phyloP scores from a whole-genome alignment of 2,113 vertebrate genomes.

The Galbula dea region DNA sequence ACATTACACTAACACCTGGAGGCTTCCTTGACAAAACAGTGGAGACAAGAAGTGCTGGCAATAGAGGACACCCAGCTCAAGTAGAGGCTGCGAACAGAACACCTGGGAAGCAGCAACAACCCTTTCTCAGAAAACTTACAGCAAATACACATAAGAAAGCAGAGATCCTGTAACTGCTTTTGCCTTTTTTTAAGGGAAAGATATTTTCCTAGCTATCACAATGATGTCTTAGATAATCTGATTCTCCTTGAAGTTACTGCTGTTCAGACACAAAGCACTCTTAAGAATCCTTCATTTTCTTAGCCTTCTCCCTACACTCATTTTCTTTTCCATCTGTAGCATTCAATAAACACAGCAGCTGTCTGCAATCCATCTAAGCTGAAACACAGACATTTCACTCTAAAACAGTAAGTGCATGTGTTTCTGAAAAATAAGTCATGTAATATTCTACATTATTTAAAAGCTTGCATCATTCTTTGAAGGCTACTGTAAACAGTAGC shows the following conservation, averaged over 20 bases:
- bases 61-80: not conserved
- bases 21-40: not conserved
- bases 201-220: not conserved
- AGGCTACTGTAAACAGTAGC: slow-evolving; percentile 61
- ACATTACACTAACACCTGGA: not conserved
- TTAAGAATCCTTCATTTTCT: not conserved
- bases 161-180: not conserved
- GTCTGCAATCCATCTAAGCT: slow-evolving; percentile 40
- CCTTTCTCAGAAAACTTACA: not conserved
- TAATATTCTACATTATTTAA: slow-evolving; percentile 56
- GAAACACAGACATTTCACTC: slow-evolving; percentile 32
- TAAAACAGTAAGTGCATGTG: slow-evolving; percentile 10
- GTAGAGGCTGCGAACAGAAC: not conserved
- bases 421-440: slow-evolving; percentile 41
- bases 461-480: slow-evolving; percentile 58
- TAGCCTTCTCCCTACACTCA: not conserved
- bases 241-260: not conserved
- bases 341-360: slow-evolving; percentile 33
- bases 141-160: not conserved
- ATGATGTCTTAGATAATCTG: not conserved
- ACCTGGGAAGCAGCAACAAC: not conserved
- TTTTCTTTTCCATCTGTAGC: slow-evolving; percentile 24
- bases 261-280: not conserved
- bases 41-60: not conserved
- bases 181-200: not conserved